Conservation (phyloP, 1,140 invertebrate genomes). For the Tigriopus japonicus region DNA sequence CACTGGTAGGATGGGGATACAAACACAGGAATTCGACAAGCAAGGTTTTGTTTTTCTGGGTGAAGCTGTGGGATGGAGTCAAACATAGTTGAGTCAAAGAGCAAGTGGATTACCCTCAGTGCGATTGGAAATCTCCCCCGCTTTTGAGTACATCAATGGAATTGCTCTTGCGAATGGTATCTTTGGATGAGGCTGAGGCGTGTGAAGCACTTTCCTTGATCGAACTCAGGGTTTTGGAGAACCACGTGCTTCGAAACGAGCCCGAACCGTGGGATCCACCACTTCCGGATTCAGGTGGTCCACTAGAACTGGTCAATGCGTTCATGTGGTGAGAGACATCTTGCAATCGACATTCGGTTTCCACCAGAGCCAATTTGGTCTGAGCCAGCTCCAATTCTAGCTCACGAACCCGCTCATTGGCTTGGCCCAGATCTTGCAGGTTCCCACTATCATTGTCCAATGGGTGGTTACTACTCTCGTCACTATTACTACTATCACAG, state of each 20-base stretch:
- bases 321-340: slow-evolving; percentile 81
- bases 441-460: not conserved
- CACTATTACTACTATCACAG: not conserved
- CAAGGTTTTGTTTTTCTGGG: no score
- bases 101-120: no score
- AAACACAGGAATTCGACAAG: no score
- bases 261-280: slow-evolving; percentile 28
- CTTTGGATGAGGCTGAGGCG: not conserved
- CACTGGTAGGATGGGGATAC: no score
- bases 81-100: no score
- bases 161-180: not conserved
- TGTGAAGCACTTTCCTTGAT: slow-evolving; percentile 37
- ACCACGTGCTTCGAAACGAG: slow-evolving; percentile 49
- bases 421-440: not conserved
- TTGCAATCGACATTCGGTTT: slow-evolving; percentile 91
- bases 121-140: no score
- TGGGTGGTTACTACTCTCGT: not conserved
- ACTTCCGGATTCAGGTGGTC: slow-evolving; percentile 25
- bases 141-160: not conserved
- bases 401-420: slow-evolving; percentile 39
- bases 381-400: slow-evolving; percentile 86
- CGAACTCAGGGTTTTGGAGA: slow-evolving; percentile 62
- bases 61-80: no score
- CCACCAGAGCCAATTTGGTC: slow-evolving; percentile 87
- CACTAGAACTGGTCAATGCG: slow-evolving; percentile 53